Base-by-base conservation (phyloP, 2,113 vertebrate genomes). In the Nyctibius bracteatus region DNA sequence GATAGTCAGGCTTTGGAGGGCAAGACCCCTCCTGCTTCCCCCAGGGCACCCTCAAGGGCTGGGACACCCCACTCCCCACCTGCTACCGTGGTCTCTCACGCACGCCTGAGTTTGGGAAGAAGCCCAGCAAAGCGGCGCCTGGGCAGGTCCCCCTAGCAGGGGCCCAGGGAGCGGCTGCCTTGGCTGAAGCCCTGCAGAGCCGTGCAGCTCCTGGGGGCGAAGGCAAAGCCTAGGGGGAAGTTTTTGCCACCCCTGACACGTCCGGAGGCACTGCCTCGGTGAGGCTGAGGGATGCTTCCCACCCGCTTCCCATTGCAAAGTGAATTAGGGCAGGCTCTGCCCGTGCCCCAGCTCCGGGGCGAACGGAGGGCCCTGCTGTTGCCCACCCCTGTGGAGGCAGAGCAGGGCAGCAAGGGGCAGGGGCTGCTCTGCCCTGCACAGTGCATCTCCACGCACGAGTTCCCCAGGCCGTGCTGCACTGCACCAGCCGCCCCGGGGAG, bases 281-380 rank as follows among this genome's bases (percentile, higher is more conserved):
- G 18, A 19, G 47, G 58, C 59, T 81, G 61, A 2, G 2, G 46
- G 39, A 19, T 9, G 54, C 49, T 33, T 7, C 54, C 77, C 1
- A 1, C 44, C 62, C 8, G 9, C 14, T n/a, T 46, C 16, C 71
- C 43, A 0, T 3, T 20, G 75, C 71, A 9, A 8, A 12, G 66
- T 1, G 62, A 9, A 24, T 35, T 24, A 11, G 10, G 65, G 55
- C 23, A 6, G 43, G 86, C 37, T 35, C 18, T 25, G 73, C 44
- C 67, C 12, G 0, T 16, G 35, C 7, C 35, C 17, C 9, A 1
- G 57, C 57, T 20, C n/a, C 0, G 2, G 23, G 24, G 8, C 3
- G 61, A 11, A 46, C 41, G 19, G 1, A 35, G 58, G 63, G 19
- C 11, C 30, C 33, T 5, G 65, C 70, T 27, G 71, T 12, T 4